A percentile compares a stretch with the other conserved stretches of the same genome.
phyloP scores from a whole-genome alignment of 2,888 invertebrate genomes.

The Melieria picta region DNA sequence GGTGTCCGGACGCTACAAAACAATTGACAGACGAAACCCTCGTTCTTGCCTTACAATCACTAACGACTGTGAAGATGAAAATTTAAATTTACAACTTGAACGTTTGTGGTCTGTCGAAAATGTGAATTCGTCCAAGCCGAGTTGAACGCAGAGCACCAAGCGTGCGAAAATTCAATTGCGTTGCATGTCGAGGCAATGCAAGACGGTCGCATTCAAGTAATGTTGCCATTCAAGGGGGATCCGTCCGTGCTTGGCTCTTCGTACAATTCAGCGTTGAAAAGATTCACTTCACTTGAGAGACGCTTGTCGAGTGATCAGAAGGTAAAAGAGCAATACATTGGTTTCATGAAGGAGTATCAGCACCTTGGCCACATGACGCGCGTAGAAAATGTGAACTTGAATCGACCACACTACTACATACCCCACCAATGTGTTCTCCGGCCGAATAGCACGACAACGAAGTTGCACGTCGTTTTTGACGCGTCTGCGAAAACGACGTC shows the following conservation, averaged over 20 bases:
- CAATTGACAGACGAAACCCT: not conserved
- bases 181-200: too few species aligned
- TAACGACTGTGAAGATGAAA: not conserved
- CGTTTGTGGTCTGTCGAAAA: too few species aligned
- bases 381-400: not conserved
- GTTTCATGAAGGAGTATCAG: slow-evolving; percentile 30
- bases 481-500: not conserved
- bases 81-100: not conserved
- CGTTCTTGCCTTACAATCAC: not conserved
- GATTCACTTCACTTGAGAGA: too few species aligned
- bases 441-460: not conserved
- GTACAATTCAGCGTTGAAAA: too few species aligned
- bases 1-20: slow-evolving; percentile 31
- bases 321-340: not conserved
- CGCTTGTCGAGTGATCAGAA: too few species aligned
- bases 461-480: not conserved
- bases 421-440: slow-evolving; percentile 33
- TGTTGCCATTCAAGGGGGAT: too few species aligned
- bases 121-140: too few species aligned
- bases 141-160: too few species aligned
- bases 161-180: too few species aligned
- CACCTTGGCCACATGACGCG: slow-evolving; percentile 26
- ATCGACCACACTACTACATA: slow-evolving; percentile 13
- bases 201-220: too few species aligned
- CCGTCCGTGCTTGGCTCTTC: too few species aligned